A percentile compares a stretch with the other conserved stretches of the same genome.
phyloP scores from a whole-genome alignment of 37 sponge, comb jelly and placozoan genomes.

The Axinella damicornis region DNA sequence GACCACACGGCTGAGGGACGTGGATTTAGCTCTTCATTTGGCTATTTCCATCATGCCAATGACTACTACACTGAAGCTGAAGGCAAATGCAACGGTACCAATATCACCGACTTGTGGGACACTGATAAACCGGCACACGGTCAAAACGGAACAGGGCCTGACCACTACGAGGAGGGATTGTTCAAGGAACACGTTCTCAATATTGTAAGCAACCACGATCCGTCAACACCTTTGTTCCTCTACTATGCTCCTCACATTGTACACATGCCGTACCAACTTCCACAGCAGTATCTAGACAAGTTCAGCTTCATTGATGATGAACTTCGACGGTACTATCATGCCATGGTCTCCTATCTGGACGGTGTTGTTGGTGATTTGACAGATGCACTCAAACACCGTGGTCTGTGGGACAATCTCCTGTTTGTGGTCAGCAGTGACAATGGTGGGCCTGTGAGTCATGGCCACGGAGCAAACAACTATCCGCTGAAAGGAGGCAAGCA shows the following conservation, averaged over 20 bases:
- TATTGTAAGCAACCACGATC: slow-evolving; percentile 47
- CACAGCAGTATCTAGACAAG: slow-evolving; percentile 6
- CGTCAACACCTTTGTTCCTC: slow-evolving; percentile 26
- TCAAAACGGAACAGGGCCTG: slow-evolving; percentile 20
- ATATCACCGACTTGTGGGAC: slow-evolving; percentile 17
- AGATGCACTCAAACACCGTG: slow-evolving; percentile 21
- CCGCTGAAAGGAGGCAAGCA: slow-evolving; percentile 56
- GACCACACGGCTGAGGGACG: slow-evolving; percentile 1
- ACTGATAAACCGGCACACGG: slow-evolving; percentile 11
- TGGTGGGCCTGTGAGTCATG: slow-evolving; percentile 40
- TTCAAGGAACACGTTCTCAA: slow-evolving; percentile 11
- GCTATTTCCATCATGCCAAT: slow-evolving; percentile 7
- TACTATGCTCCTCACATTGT: no score
- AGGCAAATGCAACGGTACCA: not conserved
- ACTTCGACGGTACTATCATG: slow-evolving; percentile 20
- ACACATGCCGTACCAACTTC: no score
- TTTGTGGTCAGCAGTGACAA: slow-evolving; percentile 52
- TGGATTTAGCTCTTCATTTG: not conserved
- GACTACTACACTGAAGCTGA: slow-evolving; percentile 18
- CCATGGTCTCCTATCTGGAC: slow-evolving; percentile 43
- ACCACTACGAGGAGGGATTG: slow-evolving; percentile 29
- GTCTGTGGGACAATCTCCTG: slow-evolving; percentile 64
- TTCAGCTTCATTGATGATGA: slow-evolving; percentile 22
- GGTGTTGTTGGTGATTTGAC: slow-evolving; percentile 30
- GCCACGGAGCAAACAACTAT: slow-evolving; percentile 42